A percentile compares a stretch with the other conserved stretches of the same genome.
Conservation (phyloP, 2,888 invertebrate species). For the Ypsolopha scabrella region DNA sequence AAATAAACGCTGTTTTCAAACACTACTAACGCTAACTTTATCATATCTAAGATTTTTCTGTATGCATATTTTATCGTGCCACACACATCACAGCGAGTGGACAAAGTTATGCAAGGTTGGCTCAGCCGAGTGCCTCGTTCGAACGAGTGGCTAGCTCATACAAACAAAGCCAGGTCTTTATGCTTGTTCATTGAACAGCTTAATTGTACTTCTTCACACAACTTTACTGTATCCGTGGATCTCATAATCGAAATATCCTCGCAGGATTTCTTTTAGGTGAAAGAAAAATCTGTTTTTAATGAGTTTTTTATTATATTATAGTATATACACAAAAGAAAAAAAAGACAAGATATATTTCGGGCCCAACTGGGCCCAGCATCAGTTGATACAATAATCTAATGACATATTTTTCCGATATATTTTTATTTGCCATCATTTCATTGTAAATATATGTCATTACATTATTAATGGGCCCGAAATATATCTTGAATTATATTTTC, state of each 20-base stretch:
- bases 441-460: no score
- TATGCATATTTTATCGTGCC: background rate
- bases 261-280: slow-evolving; percentile 14
- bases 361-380: no score
- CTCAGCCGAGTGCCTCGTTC: slow-evolving; percentile 21
- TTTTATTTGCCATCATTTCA: no score
- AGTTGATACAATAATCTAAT: no score
- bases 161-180: slow-evolving; percentile 48
- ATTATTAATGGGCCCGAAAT: no score
- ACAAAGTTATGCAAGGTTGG: background rate
- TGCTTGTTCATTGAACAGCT: slow-evolving; percentile 55
- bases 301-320: no score
- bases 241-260: slow-evolving; percentile 39
- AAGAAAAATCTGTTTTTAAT: background rate
- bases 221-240: slow-evolving; percentile 38
- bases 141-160: slow-evolving; percentile 33
- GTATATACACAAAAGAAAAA: no score
- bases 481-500: no score
- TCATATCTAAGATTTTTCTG: background rate
- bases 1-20: slow-evolving; percentile 2
- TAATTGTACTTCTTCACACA: slow-evolving; percentile 53
- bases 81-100: background rate
- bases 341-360: no score
- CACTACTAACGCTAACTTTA: background rate
- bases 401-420: no score